Evolutionary conservation across 2,888 invertebrate species (phyloP), one percentile per base, ranked within the genome.

Genomic region (Nycteola revayana): DNA sequence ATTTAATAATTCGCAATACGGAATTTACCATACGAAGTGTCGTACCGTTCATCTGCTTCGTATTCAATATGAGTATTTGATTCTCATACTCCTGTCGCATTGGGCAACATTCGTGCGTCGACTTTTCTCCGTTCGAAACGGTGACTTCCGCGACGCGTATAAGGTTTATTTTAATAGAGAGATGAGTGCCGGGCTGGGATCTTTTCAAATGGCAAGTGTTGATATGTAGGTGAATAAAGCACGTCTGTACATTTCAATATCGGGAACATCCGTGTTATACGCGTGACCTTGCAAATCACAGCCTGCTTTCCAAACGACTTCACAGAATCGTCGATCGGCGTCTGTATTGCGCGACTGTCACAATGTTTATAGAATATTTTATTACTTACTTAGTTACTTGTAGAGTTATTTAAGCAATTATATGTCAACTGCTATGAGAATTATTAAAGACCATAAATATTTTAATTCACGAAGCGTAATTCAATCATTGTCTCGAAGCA

Each of bases 241-340:
- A 87, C 80, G 87, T 83, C 82, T 86, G 77, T 85, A 84, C 86
- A 87, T 87, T 87, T 82, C 85, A 87, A 88, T 87, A 87, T 87
- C 85, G 86, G 83, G 86, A 86, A 88, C 87, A 88, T 88, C 88
- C 88, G 88, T 87, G 87, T 87, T 86, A 87, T 87, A 80, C 84
- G 82, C 83, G 86, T 87, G 88, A 88, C 88, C 88, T 88, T 88
- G 88, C 87, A 88, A 87, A 87, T 87, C 87, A 87, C 87, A 85
- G 82, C 83, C 87, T 85, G 87, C 87, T 88, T 88, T 88, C 87
- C 84, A 87, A 88, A 87, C 86, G 81, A 82, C 82, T 88, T 87
- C 87, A 75, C 65, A 79, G 87, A 88, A 88, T 66, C 70, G 75
- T 60, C 72, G 65, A 72, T 71, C 76, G 75, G 75, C 82, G 81